These are phyloP conservation scores for Latrodectus geometricus DNA, from an alignment of 1,140 invertebrate genomes.

Conservation along the genomic window DNA sequence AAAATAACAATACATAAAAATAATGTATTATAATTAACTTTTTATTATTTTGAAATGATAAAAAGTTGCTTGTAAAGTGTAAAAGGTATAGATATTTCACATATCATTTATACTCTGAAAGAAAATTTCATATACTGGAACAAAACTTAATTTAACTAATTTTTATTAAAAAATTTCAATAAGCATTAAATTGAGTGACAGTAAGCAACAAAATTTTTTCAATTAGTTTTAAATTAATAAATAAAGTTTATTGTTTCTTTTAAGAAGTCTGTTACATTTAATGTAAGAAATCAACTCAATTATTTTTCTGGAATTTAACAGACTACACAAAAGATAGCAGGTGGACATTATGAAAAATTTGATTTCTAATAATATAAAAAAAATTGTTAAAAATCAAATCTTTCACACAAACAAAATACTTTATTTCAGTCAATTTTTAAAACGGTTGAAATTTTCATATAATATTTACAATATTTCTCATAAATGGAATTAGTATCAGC, in stretches of 20 bases:
- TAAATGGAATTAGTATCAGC: neutral
- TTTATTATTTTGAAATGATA: neutral
- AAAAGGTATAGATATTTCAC: neutral
- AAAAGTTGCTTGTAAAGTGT: neutral
- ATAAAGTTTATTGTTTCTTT: no score
- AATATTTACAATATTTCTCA: neutral
- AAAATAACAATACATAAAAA: conserved; percentile 55
- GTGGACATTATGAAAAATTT: no score
- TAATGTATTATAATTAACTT: neutral
- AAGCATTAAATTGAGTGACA: no score
- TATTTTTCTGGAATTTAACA: no score
- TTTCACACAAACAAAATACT: neutral
- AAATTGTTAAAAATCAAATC: no score
- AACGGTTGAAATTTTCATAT: neutral
- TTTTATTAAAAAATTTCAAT: no score
- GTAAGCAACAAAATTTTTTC: no score
- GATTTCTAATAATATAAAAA: no score
- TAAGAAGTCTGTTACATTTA: no score
- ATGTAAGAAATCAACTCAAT: no score
- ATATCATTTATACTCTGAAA: neutral
- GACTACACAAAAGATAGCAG: no score
- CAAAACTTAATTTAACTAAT: neutral
- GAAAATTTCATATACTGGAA: neutral
- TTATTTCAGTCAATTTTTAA: neutral
- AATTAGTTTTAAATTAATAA: no score